Conservation (phyloP, 2,113 vertebrate species). For the Nibea coibor region DNA sequence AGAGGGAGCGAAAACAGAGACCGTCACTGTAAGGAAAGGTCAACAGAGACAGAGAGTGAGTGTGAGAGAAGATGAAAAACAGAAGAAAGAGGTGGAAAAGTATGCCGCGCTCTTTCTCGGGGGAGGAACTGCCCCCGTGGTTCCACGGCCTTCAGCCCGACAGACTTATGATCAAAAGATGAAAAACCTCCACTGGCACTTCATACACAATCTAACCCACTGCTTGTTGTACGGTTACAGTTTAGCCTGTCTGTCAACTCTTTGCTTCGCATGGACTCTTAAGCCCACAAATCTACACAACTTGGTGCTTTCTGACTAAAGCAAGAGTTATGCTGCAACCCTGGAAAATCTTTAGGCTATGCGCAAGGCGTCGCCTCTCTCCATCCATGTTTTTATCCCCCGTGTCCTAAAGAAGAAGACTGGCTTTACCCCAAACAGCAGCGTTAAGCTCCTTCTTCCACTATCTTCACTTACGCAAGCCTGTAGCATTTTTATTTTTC, state of each 20-base stretch:
- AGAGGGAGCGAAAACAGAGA: constrained; percentile 54
- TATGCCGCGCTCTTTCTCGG: constrained; percentile 55
- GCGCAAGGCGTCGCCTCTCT: constrained; percentile 1
- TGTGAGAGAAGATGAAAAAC: constrained; percentile 67
- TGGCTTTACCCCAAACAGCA: constrained; percentile 47
- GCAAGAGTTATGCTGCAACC: constrained; percentile 19
- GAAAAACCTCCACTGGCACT: constrained; percentile 27
- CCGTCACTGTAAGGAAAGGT: constrained; percentile 67
- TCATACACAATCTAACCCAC: constrained; percentile 23
- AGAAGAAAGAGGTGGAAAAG: constrained; percentile 60
- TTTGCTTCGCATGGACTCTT: constrained; percentile 23
- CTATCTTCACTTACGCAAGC: constrained; percentile 30
- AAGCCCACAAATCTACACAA: constrained; percentile 12
- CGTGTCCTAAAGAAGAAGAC: constrained; percentile 34
- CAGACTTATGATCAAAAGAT: constrained; percentile 58
- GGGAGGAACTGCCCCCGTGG: constrained; percentile 43
- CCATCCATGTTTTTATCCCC: constrained; percentile 45
- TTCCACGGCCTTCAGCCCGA: constrained; percentile 33
- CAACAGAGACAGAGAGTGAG: constrained; percentile 62
- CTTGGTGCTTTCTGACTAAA: constrained; percentile 15
- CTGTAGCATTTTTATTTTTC: constrained; percentile 33
- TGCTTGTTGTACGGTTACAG: constrained; percentile 22
- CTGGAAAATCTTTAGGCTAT: constrained; percentile 38
- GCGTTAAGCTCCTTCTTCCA: constrained; percentile 38
- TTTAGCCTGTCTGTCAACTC: constrained; percentile 32